Evolutionary conservation across 2,888 invertebrate species (phyloP).

Genomic region (Ommatoiulus sabulosus): DNA sequence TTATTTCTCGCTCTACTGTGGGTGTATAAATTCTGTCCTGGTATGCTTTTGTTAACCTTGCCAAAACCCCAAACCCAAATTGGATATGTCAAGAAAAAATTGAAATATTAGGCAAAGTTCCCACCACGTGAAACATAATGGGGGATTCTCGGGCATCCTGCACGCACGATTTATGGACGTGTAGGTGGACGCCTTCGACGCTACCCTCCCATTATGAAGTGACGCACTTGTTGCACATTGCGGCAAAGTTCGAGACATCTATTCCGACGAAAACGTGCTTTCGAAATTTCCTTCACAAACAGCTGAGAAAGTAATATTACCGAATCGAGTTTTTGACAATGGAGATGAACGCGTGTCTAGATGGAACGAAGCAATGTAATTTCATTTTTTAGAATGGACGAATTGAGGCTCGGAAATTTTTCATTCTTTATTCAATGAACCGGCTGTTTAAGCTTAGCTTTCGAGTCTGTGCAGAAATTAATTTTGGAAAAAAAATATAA

Average conservation of each 20-base stretch:
- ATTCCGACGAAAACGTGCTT: background rate
- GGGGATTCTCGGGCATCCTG: background rate
- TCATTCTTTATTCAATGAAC: too few species aligned
- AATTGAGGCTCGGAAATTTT: too few species aligned
- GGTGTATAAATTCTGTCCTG: background rate
- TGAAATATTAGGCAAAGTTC: constrained; percentile 18
- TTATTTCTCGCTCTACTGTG: background rate
- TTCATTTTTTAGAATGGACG: too few species aligned
- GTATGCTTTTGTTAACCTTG: constrained; percentile 26
- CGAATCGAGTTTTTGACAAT: background rate
- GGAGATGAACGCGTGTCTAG: background rate
- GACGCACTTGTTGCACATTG: background rate
- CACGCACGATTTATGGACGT: background rate
- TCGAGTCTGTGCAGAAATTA: too few species aligned
- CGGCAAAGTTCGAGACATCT: background rate
- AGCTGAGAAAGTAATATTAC: background rate
- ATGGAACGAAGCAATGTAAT: too few species aligned
- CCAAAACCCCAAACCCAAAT: constrained; percentile 6
- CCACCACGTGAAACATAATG: background rate
- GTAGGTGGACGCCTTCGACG: background rate
- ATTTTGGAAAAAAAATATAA: too few species aligned
- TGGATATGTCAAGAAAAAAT: background rate
- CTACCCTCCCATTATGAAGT: background rate
- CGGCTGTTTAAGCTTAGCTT: too few species aligned
- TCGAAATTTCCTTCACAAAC: background rate